Evolutionary conservation across 2,113 vertebrate genomes (phyloP), one percentile per base, ranked within the genome.

Genomic region (Nyctereutes procyonoides): DNA sequence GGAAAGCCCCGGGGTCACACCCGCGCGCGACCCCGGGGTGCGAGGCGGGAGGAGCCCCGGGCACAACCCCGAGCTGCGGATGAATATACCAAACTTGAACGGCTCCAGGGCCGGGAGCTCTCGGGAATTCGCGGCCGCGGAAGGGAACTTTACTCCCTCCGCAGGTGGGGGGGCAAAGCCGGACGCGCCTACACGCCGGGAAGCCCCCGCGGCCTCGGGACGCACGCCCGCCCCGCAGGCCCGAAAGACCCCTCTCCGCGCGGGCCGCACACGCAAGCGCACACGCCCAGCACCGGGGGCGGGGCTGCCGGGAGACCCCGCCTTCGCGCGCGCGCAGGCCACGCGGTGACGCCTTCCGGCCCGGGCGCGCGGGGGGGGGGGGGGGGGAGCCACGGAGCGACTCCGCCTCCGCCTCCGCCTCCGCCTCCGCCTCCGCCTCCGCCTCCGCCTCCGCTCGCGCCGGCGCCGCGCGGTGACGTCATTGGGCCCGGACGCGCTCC

Each of bases 351-450:
- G 56, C 30, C 93, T 65, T 1, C 3, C 6, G 11, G 16, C 26
- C 48, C 2, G 15, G 35, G 12, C 32, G 19, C n/a, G 22, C 16
- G 8, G 6, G 62, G 38, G 43, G 43, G 43, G 43, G 43, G 43
- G 6, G 43, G 60, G 51, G 7, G 38, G 60, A 8, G 77, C 11
- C 26, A 63, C 26, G 9, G 10, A 2, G 13, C 14, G 0, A 14
- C 20, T 0, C 6, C 5, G 11, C 16, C 8, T 1, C 11, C 6
- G 9, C 20, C 8, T 1, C 11, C 6, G 9, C 20, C 8, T 1
- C 11, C 6, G 9, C 20, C 8, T 1, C 11, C 6, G 9, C 20
- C 20, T 0, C 6, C 5, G 11, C 16, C 20, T 0, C 6, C 5
- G 11, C 16, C 20, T 0, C 6, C 5, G 11, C 16, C 8, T 1